Base-by-base conservation (phyloP, 2,797 vertebrate genomes). In the Eurystomus glaucurus region DNA sequence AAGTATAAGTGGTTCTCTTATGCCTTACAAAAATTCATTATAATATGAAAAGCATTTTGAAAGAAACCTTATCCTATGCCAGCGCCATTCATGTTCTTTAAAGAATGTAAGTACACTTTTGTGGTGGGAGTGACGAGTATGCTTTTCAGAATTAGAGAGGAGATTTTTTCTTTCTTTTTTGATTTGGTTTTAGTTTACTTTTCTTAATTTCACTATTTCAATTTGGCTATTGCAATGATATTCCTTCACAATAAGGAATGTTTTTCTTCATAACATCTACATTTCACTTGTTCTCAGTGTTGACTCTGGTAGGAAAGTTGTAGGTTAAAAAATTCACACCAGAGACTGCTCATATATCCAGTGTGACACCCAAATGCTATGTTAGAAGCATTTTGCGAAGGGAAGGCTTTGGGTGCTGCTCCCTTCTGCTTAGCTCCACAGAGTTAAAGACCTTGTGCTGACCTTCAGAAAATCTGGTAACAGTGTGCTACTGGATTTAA, bases 31-130 rank as follows among this genome's bases (percentile, higher is more conserved):
- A 72, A 88, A 77, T 26, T 60, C 22, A 80, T 86, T 82, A 35
- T 61, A 85, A 87, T 89, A 55, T 58, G 66, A 90, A 94, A 62
- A 83, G 28, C 70, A 43, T 79, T 92, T 90, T 79, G 69, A 88
- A 95, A 91, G 57, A 88, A 96, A 77, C 48, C 14, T 72, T 78
- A 72, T 84, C 60, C 60, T 89, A 20, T 76, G 54, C 55, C 43
- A 86, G 26, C 70, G 46, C 70, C 26, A 37, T 89, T 90, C 66
- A 70, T 9, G 15, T 74, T 14, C 66, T 87, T 89, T 79, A 69
- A 88, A 79, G 70, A 39, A 55, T 66, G 2, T 37, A 62, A 86
- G 35, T 37, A 55, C 0, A 1, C n/a, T 35, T 90, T 75, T 54
- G 16, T 66, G 61, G 48, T 61, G 39, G 50, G 68, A 96, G 31